These are phyloP conservation scores for Halyomorpha halys DNA, from an alignment of 1,140 invertebrate species.

Conservation along the genomic window DNA sequence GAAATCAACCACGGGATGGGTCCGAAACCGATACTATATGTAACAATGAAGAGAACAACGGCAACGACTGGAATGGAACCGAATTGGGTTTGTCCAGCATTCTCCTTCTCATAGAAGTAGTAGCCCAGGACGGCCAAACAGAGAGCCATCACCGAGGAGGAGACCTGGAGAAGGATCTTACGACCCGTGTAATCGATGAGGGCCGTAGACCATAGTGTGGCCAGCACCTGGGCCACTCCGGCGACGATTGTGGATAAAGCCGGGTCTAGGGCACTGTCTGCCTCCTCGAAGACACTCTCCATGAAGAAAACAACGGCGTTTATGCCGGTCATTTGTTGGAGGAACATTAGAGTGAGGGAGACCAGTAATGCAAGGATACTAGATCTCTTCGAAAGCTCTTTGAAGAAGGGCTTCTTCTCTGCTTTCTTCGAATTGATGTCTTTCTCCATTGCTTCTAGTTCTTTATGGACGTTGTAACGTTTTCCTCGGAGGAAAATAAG, in stretches of 20 bases:
- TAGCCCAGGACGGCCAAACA: conserved; percentile 35
- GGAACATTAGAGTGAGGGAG: conserved; percentile 65
- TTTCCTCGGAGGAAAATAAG: conserved; percentile 48
- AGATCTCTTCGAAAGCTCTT: conserved; percentile 45
- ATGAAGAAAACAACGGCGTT: conserved; percentile 77
- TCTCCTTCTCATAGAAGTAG: conserved; percentile 31
- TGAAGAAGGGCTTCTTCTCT: conserved; percentile 44
- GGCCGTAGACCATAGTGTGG: conserved; percentile 38
- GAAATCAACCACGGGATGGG: conserved; percentile 77
- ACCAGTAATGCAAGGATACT: conserved; percentile 57
- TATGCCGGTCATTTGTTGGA: conserved; percentile 76
- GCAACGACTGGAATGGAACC: conserved; percentile 58
- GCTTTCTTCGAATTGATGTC: conserved; percentile 48
- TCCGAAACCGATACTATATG: conserved; percentile 49
- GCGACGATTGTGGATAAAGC: conserved; percentile 26
- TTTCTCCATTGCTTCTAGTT: conserved; percentile 53
- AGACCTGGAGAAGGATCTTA: conserved; percentile 43
- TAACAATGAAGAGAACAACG: conserved; percentile 43
- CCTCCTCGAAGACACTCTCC: conserved; percentile 55
- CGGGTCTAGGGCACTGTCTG: conserved; percentile 45
- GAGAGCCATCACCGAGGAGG: conserved; percentile 39
- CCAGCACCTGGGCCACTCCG: conserved; percentile 37
- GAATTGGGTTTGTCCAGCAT: conserved; percentile 35
- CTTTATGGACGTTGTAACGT: conserved; percentile 58
- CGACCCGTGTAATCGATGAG: conserved; percentile 42